phyloP scores from a whole-genome alignment of 1,140 invertebrate species.

The Drosophila subobscura region DNA sequence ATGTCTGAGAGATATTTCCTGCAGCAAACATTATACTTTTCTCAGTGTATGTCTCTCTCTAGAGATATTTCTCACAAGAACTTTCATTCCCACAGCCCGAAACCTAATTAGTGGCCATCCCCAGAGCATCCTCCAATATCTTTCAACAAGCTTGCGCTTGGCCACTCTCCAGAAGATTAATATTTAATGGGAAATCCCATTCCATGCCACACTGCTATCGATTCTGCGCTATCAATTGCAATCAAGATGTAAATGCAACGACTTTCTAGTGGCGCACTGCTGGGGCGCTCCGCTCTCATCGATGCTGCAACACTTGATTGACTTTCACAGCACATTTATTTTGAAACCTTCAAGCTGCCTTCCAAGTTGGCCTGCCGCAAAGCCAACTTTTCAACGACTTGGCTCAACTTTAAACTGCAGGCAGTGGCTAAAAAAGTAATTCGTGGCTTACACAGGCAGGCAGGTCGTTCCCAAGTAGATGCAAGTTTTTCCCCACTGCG shows the following conservation, averaged over 20 bases:
- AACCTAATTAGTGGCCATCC: conserved; percentile 18
- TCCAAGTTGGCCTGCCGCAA: conserved; percentile 25
- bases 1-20: neutral
- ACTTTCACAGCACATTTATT: conserved; percentile 80
- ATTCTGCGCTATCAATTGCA: conserved; percentile 54
- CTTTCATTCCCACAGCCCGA: too few species aligned
- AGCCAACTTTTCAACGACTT: conserved; percentile 79
- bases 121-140: conserved; percentile 4
- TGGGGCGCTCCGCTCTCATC: conserved; percentile 3
- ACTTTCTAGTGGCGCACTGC: conserved; percentile 12
- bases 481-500: conserved; percentile 15
- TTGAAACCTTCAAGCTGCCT: conserved; percentile 39
- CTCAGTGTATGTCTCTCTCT: too few species aligned
- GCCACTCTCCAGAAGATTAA: conserved; percentile 34
- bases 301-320: conserved; percentile 79
- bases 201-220: conserved; percentile 5
- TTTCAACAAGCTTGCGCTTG: conserved; percentile 11
- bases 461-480: too few species aligned
- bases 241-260: conserved; percentile 55
- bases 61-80: too few species aligned
- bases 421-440: conserved; percentile 51
- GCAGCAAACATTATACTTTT: conserved; percentile 8
- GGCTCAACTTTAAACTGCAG: conserved; percentile 71
- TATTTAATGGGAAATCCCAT: conserved; percentile 44
- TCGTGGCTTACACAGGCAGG: conserved; percentile 37